phyloP scores from a whole-genome alignment of 2,797 vertebrate genomes.

The Muraenolepis orangiensis region DNA sequence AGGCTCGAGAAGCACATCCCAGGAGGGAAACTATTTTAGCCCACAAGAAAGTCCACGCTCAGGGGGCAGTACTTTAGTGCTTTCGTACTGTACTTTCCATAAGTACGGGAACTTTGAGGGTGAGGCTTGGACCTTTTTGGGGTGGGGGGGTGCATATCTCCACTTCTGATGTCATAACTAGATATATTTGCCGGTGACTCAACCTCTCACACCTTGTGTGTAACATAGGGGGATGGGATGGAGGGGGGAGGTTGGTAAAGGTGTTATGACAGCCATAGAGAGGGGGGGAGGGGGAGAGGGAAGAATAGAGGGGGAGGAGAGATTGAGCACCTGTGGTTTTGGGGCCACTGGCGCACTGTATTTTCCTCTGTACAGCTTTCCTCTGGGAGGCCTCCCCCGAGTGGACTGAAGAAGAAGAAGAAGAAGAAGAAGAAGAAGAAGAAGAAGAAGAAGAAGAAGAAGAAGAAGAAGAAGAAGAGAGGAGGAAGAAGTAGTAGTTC shows the following conservation, averaged over 20 bases:
- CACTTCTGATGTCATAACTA: neutral
- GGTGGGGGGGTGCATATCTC: neutral
- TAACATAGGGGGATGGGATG: neutral
- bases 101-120: no score
- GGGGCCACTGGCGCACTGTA: slow-evolving; percentile 39
- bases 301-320: neutral
- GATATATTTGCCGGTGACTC: neutral
- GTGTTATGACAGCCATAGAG: neutral
- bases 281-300: slow-evolving; percentile 11
- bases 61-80: no score
- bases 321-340: slow-evolving; percentile 60
- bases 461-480: slow-evolving; percentile 21
- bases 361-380: slow-evolving; percentile 54
- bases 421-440: slow-evolving; percentile 23
- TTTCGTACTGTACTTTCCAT: no score
- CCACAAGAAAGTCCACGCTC: no score
- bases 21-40: no score
- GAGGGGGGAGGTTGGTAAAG: neutral
- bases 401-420: slow-evolving; percentile 23
- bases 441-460: slow-evolving; percentile 18
- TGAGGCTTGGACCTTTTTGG: no score
- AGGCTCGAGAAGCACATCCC: no score
- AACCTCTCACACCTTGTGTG: neutral
- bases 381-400: slow-evolving; percentile 41
- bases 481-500: slow-evolving; percentile 25